These are phyloP conservation scores for Climacteris rufus DNA, from an alignment of 2,113 vertebrate genomes.

Conservation along the genomic window DNA sequence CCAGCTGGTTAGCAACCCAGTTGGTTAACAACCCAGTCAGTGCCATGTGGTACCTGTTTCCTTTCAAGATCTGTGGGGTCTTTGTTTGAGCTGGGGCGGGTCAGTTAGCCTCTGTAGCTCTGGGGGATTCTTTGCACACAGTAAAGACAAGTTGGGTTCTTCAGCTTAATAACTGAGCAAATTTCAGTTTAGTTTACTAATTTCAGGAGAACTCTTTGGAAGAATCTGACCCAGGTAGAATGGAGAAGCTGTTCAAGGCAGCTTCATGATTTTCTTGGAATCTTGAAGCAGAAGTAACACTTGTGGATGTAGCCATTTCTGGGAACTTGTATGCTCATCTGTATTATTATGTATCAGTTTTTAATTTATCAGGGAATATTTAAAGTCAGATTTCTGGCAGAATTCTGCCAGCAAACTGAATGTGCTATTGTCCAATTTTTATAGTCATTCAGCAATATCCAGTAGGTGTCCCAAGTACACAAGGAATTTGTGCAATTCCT, in stretches of 20 bases:
- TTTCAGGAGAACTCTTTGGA: not conserved
- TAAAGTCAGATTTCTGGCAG: not conserved
- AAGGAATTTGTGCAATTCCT: not conserved
- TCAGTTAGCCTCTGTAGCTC: not conserved
- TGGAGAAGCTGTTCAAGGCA: not conserved
- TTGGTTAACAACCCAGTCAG: not conserved
- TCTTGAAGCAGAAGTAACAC: not conserved
- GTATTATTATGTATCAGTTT: not conserved
- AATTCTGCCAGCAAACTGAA: not conserved
- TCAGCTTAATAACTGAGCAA: not conserved
- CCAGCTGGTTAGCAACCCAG: not conserved
- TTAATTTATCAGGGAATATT: not conserved
- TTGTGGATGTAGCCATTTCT: not conserved
- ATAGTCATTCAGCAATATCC: not conserved
- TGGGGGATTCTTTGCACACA: not conserved
- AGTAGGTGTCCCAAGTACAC: conserved; percentile 18
- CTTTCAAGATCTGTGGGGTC: not conserved
- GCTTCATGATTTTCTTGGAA: not conserved
- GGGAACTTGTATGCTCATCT: not conserved
- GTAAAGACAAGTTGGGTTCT: not conserved
- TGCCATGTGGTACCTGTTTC: not conserved
- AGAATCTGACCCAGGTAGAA: not conserved
- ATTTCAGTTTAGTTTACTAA: not conserved
- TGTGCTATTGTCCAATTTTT: not conserved
- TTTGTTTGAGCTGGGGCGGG: not conserved